Conservation (phyloP, 2,113 vertebrate genomes). For the Ivindomyrus marchei region DNA sequence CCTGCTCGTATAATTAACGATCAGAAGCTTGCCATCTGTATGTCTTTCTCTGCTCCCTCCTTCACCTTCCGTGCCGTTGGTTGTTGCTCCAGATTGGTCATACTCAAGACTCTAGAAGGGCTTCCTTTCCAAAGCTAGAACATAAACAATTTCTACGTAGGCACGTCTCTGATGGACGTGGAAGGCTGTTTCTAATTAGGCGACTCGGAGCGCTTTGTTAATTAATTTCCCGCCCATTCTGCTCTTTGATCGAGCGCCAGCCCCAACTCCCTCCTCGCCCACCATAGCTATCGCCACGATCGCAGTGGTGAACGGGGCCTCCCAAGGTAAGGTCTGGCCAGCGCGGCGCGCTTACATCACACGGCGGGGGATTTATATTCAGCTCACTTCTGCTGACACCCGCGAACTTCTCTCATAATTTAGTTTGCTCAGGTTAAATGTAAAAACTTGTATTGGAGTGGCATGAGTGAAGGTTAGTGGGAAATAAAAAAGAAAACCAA, state of each 20-base stretch:
- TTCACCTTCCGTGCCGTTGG: background rate
- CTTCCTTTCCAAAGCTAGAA: background rate
- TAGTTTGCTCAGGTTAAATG: background rate
- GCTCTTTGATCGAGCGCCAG: background rate
- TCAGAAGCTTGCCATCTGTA: background rate
- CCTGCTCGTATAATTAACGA: background rate
- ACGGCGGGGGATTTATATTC: background rate
- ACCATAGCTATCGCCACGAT: background rate
- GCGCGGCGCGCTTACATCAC: background rate
- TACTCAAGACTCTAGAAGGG: background rate
- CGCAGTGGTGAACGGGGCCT: background rate
- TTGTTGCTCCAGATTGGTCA: background rate
- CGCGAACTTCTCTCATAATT: background rate
- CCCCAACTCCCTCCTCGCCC: background rate
- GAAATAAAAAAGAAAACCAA: background rate
- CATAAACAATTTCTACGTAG: background rate
- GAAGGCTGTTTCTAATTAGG: background rate
- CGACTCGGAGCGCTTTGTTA: background rate
- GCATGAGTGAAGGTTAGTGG: background rate
- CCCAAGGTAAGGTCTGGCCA: background rate
- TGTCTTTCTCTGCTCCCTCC: background rate
- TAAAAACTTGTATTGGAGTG: background rate
- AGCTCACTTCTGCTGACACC: background rate
- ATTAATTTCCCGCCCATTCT: background rate
- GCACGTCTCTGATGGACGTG: background rate